Evolutionary conservation across 2,113 vertebrate genomes (phyloP), one percentile per base, ranked within the genome.

Genomic region (Ivindomyrus marchei): DNA sequence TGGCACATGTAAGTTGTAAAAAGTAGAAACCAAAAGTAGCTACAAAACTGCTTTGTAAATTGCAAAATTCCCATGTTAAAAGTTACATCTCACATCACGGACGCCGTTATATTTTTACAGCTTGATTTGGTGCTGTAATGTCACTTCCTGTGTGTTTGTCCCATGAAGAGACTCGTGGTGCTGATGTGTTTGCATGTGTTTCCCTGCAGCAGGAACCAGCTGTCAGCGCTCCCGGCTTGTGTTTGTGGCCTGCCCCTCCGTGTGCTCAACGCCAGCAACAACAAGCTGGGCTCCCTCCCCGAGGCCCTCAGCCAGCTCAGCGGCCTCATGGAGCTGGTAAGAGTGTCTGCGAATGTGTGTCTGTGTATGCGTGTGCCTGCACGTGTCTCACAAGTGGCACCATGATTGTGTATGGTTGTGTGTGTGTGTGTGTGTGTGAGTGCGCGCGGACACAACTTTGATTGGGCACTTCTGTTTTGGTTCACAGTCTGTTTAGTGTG

Each of bases 231-330:
- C 94, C 98, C 98, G 4, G 95, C 96, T 91, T 98, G 97, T 94
- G 96, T 99, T 92, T 98, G 97, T 93, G 96, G 96, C 94, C 96
- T 99, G 94, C 98, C 98, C 93, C 97, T 99, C 92, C 96, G 97
- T 94, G 98, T 99, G 93, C 97, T 99, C 94, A 98, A 98, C 85
- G 97, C 97, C 94, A 98, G 97, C 95, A 99, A 99, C 97, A 99
- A 99, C 97, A 99, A 98, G 94, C 97, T 99, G 93, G 97, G 97
- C 90, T 96, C 96, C 24, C 96, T 99, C 89, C 98, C 98, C 0
- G 98, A 98, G 93, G 96, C 96, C 94, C 97, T 99, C 92, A 96
- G 97, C 91, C 97, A 97, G 93, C 97, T 99, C 93, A 97, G 96
- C 89, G 91, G 94, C 92, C 97, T 99, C 93, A 99, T 98, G 98